Percentiles rank a stretch among this genome's conserved stretches.
These are phyloP conservation scores for Melanocharis versteri DNA, from an alignment of 2,113 vertebrate genomes.

Conservation along the genomic window DNA sequence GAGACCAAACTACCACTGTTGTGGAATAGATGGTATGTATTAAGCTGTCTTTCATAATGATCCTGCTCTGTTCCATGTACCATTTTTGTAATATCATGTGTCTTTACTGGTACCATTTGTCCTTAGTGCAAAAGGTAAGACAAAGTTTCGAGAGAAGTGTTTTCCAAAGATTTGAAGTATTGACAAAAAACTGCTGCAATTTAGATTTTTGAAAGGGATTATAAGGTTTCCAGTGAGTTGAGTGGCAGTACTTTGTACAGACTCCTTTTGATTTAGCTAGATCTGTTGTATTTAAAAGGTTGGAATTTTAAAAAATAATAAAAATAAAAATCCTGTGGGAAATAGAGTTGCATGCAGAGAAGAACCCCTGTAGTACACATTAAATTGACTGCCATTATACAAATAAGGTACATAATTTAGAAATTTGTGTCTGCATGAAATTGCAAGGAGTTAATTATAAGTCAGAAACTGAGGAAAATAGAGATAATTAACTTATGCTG, in stretches of 20 bases:
- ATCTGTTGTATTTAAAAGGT: neutral
- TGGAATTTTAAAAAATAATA: neutral
- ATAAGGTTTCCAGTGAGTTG: neutral
- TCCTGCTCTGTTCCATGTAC: neutral
- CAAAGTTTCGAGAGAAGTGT: neutral
- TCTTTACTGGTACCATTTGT: neutral
- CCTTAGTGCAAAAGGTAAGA: neutral
- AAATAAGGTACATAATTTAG: slow-evolving; percentile 17
- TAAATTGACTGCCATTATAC: slow-evolving; percentile 5
- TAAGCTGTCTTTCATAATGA: neutral
- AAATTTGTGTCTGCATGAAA: slow-evolving; percentile 8
- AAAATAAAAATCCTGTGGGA: neutral
- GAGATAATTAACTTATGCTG: neutral
- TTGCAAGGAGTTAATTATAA: neutral
- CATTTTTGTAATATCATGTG: neutral
- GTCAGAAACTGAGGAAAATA: neutral
- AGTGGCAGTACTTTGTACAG: neutral
- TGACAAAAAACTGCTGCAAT: neutral
- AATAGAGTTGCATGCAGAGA: neutral
- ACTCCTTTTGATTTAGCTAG: neutral
- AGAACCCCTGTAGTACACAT: slow-evolving; percentile 11
- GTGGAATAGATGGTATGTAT: neutral
- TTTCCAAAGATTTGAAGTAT: neutral
- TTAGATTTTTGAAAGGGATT: neutral
- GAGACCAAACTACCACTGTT: neutral